phyloP scores from a whole-genome alignment of 2,797 vertebrate species.

The Artibeus lituratus region DNA sequence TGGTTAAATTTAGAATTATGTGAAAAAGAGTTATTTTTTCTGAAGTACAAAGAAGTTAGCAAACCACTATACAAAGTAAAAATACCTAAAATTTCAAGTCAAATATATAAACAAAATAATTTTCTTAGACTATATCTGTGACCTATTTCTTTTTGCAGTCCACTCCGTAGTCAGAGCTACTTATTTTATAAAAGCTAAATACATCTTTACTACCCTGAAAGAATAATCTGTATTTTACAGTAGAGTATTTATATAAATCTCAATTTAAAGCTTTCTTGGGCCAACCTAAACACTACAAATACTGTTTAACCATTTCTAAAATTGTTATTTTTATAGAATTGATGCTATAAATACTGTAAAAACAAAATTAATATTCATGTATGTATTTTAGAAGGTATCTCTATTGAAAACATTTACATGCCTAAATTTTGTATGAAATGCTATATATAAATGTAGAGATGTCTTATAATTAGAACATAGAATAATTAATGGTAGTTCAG shows the following conservation, averaged over 20 bases:
- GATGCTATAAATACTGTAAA: neutral
- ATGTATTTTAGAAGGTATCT: neutral
- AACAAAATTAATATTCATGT: neutral
- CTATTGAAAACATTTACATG: neutral
- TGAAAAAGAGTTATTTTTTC: neutral
- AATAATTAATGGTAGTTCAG: neutral
- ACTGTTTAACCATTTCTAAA: neutral
- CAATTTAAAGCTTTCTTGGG: neutral
- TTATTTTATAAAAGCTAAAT: neutral
- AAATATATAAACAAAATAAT: neutral
- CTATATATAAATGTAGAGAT: neutral
- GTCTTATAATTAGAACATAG: neutral
- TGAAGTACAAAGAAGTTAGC: neutral
- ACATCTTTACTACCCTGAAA: neutral
- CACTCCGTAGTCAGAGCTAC: neutral
- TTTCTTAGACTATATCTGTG: neutral
- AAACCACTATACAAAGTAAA: neutral
- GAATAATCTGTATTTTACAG: neutral
- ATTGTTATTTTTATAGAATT: neutral
- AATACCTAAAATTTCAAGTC: neutral
- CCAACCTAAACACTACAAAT: neutral
- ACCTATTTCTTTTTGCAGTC: neutral
- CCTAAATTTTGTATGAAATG: neutral
- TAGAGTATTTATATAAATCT: neutral
- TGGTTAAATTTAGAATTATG: neutral